Evolutionary conservation across 2,113 vertebrate species (phyloP), one percentile per base, ranked within the genome.

Genomic region (Ophthalmolycus amberensis): DNA sequence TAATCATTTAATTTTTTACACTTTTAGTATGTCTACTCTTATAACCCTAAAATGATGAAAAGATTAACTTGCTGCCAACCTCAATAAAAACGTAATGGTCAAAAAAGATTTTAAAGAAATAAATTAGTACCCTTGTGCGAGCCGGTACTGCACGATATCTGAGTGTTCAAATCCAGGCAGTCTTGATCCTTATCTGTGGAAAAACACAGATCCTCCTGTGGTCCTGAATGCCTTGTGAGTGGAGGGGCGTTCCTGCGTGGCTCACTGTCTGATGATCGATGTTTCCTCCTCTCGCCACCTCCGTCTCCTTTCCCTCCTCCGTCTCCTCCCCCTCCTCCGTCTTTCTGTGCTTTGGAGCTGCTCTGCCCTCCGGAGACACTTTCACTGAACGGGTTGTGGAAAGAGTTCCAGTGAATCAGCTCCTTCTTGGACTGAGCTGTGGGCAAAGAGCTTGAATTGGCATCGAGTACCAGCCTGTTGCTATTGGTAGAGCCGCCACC

Each of bases 161-260:
- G 92, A 3, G 86, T 63, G 84, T 79, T 93, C 52, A 94, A 77
- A 52, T 94, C 93, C 77, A 93, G 80, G 63, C 93, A 94, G 90
- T 94, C 92, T 65, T 95, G 93, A 84, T 96, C 95, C 78, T 95
- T 95, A 80, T 96, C 95, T 1, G 94, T 94, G n/a, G 95, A 94
- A 42, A 94, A 94, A 67, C 94, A 95, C 74, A 94, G 92, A 86
- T 95, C 94, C 91, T 95, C 94, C 89, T 95, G 95, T 0, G 94
- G 95, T 25, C 95, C 94, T 5, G 94, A 95, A 72, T 95, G 93
- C 71, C 94, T 87, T 0, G 94, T 95, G 70, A 95, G 94, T 0
- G 94, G 95, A 1, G 92, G 94, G 6, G 92, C 93, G 6, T 93
- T 95, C 63, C 95, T 90, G 20, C 94, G 90, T 0, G 92, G 94